Percentiles rank a stretch among this genome's conserved stretches.
phyloP scores from a whole-genome alignment of 2,888 invertebrate species.

The Drosophila mimica region DNA sequence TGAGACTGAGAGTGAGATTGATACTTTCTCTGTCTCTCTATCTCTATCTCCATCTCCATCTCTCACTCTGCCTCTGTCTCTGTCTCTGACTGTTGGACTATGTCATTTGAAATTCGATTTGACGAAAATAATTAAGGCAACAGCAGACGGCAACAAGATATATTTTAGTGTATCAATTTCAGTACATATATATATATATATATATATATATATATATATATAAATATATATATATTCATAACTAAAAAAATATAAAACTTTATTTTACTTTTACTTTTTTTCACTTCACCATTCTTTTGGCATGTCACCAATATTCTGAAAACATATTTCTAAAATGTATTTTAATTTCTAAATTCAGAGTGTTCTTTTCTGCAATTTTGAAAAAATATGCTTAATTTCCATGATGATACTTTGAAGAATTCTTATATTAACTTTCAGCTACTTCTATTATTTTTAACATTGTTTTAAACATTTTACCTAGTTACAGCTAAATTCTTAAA shows the following conservation, averaged over 20 bases:
- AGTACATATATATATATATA: not conserved
- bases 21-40: not conserved
- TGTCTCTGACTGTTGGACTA: not conserved
- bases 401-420: not conserved
- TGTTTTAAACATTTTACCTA: not conserved
- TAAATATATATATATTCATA: too few species aligned
- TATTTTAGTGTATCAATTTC: not conserved
- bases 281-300: not conserved
- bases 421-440: not conserved
- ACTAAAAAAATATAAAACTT: not conserved
- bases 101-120: not conserved
- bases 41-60: not conserved
- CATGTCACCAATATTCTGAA: not conserved
- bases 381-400: not conserved
- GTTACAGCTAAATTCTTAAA: not conserved
- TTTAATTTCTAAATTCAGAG: too few species aligned
- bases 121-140: not conserved
- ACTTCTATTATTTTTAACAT: not conserved
- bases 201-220: too few species aligned
- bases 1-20: slow-evolving; percentile 13
- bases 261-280: not conserved
- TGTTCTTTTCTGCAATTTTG: not conserved
- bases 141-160: not conserved
- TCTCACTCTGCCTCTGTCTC: accelerated
- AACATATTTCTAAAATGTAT: not conserved